Percentiles rank a stretch among this genome's conserved stretches.
Evolutionary conservation across 2,797 vertebrate genomes (phyloP).

Genomic region (Chlorospingus semifuscus): DNA sequence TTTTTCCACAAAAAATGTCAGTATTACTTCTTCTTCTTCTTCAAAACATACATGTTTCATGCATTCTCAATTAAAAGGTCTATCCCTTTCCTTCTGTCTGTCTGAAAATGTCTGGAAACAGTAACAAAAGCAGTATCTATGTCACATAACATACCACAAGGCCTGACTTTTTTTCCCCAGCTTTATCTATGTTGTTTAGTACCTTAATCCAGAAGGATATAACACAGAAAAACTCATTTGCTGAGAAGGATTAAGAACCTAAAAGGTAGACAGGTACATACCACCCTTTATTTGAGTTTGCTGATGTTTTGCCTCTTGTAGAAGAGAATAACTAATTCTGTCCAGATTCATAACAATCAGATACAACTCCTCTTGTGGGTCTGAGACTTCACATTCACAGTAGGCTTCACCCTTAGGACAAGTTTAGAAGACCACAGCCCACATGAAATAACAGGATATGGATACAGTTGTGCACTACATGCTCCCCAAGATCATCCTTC

Average conservation of each 20-base stretch:
- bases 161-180: not conserved
- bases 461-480: not conserved
- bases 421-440: not conserved
- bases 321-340: not conserved
- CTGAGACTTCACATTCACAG: not conserved
- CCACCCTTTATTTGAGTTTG: not conserved
- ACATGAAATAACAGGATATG: not conserved
- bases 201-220: not conserved
- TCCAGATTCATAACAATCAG: not conserved
- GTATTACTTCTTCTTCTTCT: not conserved
- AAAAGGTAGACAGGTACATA: not conserved
- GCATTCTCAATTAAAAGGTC: not conserved
- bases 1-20: not conserved
- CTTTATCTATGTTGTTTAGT: not conserved
- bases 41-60: not conserved
- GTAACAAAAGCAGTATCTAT: not conserved
- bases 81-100: not conserved
- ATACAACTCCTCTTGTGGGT: not conserved
- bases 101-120: not conserved
- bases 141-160: not conserved
- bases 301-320: not conserved
- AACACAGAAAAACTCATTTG: not conserved
- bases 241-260: not conserved
- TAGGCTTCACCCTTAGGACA: not conserved
- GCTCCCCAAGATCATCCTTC: not conserved